Percentiles rank a stretch among this genome's conserved stretches.
Evolutionary conservation across 2,113 vertebrate species (phyloP).

Genomic region (Aythya baeri): DNA sequence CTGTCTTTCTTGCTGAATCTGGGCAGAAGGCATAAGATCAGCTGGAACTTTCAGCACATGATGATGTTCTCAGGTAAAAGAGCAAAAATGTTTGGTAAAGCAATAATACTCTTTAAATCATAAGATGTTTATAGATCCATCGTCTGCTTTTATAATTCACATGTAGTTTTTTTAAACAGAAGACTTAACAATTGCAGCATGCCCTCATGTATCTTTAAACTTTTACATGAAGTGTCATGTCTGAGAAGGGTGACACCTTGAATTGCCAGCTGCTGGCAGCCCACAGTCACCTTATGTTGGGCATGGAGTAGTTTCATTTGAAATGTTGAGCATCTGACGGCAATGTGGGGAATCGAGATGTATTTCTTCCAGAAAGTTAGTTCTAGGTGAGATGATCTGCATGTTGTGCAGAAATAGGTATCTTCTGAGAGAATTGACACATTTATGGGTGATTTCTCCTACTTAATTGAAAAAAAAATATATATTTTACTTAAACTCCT

Average conservation of each 20-base stretch:
- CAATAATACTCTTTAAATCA: not conserved
- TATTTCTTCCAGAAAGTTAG: not conserved
- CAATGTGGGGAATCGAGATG: not conserved
- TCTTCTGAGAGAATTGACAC: fast-evolving
- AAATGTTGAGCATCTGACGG: not conserved
- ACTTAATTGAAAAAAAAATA: not conserved
- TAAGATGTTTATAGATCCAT: not conserved
- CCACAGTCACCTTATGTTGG: not conserved
- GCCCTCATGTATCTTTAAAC: not conserved
- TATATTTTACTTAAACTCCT: not conserved
- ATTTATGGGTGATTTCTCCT: not conserved
- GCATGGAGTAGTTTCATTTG: not conserved
- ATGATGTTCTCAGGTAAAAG: constrained; percentile 98
- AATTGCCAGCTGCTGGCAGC: not conserved
- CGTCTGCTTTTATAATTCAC: not conserved
- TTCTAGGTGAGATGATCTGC: not conserved
- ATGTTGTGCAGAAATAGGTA: not conserved
- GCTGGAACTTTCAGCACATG: constrained; percentile 97
- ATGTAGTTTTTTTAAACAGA: not conserved
- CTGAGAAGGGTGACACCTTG: not conserved
- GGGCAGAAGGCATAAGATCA: constrained; percentile 94
- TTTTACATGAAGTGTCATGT: not conserved
- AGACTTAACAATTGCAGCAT: not conserved
- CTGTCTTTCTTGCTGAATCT: constrained; percentile 96
- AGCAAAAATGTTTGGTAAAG: not conserved